Percentiles rank a stretch among this genome's conserved stretches.
Conservation (phyloP, 2,113 vertebrate genomes). For the Eulemur macaco region DNA sequence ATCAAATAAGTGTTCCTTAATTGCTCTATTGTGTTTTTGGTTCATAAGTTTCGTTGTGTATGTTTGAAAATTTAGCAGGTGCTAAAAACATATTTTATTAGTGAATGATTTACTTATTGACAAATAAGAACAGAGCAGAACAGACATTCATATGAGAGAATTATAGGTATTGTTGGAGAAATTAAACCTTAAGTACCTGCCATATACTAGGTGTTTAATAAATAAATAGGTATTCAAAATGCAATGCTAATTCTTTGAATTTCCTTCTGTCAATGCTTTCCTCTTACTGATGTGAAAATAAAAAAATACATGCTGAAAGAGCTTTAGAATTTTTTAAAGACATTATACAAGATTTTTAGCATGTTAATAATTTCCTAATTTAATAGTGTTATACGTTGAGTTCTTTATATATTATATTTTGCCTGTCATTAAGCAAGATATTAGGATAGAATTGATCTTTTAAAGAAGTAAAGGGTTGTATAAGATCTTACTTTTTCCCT, state of each 20-base stretch:
- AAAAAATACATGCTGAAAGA: not conserved
- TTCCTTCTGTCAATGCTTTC: not conserved
- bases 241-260: not conserved
- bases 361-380: conserved; percentile 21
- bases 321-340: not conserved
- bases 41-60: not conserved
- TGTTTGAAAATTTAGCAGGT: not conserved
- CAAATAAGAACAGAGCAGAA: not conserved
- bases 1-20: not conserved
- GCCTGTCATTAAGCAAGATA: not conserved
- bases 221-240: not conserved
- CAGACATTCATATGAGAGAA: not conserved
- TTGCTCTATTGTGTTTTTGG: not conserved
- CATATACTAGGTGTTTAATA: not conserved
- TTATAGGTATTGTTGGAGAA: not conserved
- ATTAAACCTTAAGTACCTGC: not conserved
- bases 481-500: not conserved
- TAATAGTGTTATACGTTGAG: not conserved
- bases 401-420: not conserved
- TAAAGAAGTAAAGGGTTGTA: not conserved
- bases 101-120: not conserved
- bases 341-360: not conserved
- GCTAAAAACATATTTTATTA: not conserved
- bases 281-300: not conserved
- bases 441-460: not conserved